phyloP scores from a whole-genome alignment of 2,888 invertebrate genomes.

The Busseola fusca region DNA sequence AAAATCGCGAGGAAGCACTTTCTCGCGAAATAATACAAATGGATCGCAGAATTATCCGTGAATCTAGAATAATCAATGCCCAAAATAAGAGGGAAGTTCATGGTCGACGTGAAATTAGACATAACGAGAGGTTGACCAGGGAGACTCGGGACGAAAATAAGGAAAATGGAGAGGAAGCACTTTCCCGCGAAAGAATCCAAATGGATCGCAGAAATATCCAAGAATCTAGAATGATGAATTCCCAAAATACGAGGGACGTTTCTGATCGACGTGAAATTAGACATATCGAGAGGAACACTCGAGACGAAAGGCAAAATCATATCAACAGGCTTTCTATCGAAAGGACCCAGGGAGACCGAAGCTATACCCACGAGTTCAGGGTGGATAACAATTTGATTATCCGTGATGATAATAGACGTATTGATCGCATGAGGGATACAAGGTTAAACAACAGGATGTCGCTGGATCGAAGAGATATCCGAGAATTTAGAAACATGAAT shows the following conservation, averaged over 20 bases:
- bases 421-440: constrained; percentile 6
- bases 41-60: constrained; percentile 24
- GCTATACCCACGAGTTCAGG: constrained; percentile 10
- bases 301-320: constrained; percentile 22
- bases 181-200: no score
- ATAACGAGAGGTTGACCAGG: background rate
- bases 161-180: background rate
- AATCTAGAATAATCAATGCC: constrained; percentile 1
- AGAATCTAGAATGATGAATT: background rate
- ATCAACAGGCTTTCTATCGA: constrained; percentile 5
- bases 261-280: constrained; percentile 14
- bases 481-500: constrained; percentile 22
- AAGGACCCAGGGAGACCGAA: background rate
- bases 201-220: constrained; percentile 15
- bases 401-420: constrained; percentile 13
- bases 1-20: constrained; percentile 17
- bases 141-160: background rate
- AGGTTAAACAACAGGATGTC: constrained; percentile 10
- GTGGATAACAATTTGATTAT: constrained; percentile 14
- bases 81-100: background rate
- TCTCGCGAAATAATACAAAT: constrained; percentile 19
- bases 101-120: background rate
- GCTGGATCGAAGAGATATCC: constrained; percentile 14
- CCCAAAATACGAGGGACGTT: background rate
- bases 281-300: constrained; percentile 13